A percentile compares a stretch with the other conserved stretches of the same genome.
phyloP scores from a whole-genome alignment of 2,797 vertebrate species.

The Cottoperca gobio region DNA sequence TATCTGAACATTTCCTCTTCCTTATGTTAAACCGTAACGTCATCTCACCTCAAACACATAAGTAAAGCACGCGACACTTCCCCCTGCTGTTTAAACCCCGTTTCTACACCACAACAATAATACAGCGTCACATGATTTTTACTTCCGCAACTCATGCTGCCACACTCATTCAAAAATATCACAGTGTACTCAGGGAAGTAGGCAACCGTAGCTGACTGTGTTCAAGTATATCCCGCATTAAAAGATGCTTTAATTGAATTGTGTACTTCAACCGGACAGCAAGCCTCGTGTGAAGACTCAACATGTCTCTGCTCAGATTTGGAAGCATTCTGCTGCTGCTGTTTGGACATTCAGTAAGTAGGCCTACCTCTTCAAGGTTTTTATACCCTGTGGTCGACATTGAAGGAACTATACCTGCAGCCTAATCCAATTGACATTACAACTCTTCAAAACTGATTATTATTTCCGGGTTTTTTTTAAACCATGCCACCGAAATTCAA shows the following conservation, averaged over 20 bases:
- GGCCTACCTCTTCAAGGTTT: not conserved
- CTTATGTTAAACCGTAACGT: not conserved
- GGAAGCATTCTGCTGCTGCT: slow-evolving; percentile 47
- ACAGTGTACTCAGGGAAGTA: not conserved
- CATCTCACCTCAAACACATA: too few species aligned
- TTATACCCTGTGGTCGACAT: not conserved
- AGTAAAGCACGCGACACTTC: slow-evolving; percentile 4
- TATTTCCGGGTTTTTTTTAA: not conserved
- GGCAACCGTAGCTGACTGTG: accelerated
- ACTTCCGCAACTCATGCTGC: slow-evolving; percentile 66
- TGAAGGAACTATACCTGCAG: not conserved
- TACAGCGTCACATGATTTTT: slow-evolving; percentile 64
- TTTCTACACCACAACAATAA: not conserved
- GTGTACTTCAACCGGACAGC: too few species aligned
- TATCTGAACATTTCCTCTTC: too few species aligned
- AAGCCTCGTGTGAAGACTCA: not conserved
- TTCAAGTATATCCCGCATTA: not conserved
- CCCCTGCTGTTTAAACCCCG: slow-evolving; percentile 16
- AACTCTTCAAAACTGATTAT: too few species aligned
- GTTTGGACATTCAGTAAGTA: slow-evolving; percentile 66
- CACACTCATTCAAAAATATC: slow-evolving; percentile 16
- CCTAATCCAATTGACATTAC: not conserved
- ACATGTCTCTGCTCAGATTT: slow-evolving; percentile 50
- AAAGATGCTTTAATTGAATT: accelerated
- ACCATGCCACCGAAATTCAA: not conserved